Evolutionary conservation across 2,888 invertebrate species (phyloP), one percentile per base, ranked within the genome.

Genomic region (Morpho achilles): DNA sequence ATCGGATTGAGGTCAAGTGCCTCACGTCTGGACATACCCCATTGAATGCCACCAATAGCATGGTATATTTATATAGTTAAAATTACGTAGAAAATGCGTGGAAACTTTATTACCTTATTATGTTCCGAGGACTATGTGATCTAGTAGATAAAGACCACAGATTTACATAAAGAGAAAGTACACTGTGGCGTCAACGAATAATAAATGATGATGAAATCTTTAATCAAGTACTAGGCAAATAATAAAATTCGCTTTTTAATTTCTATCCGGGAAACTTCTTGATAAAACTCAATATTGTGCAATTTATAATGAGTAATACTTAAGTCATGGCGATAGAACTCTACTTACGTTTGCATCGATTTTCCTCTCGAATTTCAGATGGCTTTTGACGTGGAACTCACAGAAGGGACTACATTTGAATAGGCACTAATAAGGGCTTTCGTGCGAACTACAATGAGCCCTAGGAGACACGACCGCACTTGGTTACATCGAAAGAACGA

Each of bases 401-500:
- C 85, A 71, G 83, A 85, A 72, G 77, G 79, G 91, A 89, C 91
- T 91, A 91, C 91, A 91, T 91, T 90, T 87, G 91, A 91, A 87
- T 76, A 76, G 81, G 77, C 84, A 90, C 86, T 80, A 63, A 76
- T 72, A 81, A 87, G 89, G 87, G 86, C 87, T 88, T 89, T 87
- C 84, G 78, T 76, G 74, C 79, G 86, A 87, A 87, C 87, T 89
- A 87, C 85, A 90, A 89, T 87, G 85, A 88, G 87, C 85, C 87
- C 87, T 76, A 75, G 72, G 76, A 72, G 61, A 89, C 84, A 83
- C 89, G 80, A 86, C 88, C 80, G 74, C 80, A 76, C 87, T 75
- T 73, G 68, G 73, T 88, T 82, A 88, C 89, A 87, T 87, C 79
- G 71, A 86, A 74, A 74, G 79, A 72, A 84, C 84, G 82, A 87